A percentile compares a stretch with the other conserved stretches of the same genome.
These are phyloP conservation scores for Desoria tigrina DNA, from an alignment of 2,888 invertebrate genomes.

Conservation along the genomic window DNA sequence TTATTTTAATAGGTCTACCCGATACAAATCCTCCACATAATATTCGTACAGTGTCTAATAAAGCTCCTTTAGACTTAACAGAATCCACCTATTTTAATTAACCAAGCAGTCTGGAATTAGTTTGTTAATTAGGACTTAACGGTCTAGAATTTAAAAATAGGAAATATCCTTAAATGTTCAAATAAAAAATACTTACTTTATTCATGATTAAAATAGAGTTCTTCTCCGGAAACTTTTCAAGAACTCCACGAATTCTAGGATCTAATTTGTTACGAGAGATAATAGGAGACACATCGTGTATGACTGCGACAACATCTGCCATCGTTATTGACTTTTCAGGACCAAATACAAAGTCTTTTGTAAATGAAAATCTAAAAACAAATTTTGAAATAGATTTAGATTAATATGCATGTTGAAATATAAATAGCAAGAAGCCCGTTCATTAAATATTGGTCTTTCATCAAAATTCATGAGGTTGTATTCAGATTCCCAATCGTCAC, in stretches of 20 bases:
- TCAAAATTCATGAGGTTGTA: too few relatives aligned
- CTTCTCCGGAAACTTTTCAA: slow-evolving; percentile 65
- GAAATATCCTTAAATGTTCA: not conserved
- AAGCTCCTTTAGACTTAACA: slow-evolving; percentile 68
- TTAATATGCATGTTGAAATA: slow-evolving; percentile 15
- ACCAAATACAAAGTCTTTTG: slow-evolving; percentile 64
- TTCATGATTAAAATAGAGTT: slow-evolving; percentile 79
- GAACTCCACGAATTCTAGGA: slow-evolving; percentile 67
- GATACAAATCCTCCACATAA: slow-evolving; percentile 65
- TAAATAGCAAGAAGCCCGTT: too few relatives aligned
- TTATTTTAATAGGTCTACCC: slow-evolving; percentile 37
- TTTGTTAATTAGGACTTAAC: not conserved
- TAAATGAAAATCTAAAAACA: slow-evolving; percentile 63
- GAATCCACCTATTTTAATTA: slow-evolving; percentile 66
- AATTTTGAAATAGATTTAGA: slow-evolving; percentile 31
- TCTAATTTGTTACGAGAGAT: slow-evolving; percentile 71
- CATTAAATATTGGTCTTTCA: too few relatives aligned
- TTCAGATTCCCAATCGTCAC: too few relatives aligned
- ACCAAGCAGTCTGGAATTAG: slow-evolving; percentile 23
- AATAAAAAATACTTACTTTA: slow-evolving; percentile 66
- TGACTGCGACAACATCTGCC: slow-evolving; percentile 79
- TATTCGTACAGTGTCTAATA: slow-evolving; percentile 71
- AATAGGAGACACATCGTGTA: slow-evolving; percentile 78
- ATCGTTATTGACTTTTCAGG: slow-evolving; percentile 65
- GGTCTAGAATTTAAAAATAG: too few relatives aligned